Evolutionary conservation across 2,113 vertebrate species (phyloP).

Genomic region (Pontoporia blainvillei): DNA sequence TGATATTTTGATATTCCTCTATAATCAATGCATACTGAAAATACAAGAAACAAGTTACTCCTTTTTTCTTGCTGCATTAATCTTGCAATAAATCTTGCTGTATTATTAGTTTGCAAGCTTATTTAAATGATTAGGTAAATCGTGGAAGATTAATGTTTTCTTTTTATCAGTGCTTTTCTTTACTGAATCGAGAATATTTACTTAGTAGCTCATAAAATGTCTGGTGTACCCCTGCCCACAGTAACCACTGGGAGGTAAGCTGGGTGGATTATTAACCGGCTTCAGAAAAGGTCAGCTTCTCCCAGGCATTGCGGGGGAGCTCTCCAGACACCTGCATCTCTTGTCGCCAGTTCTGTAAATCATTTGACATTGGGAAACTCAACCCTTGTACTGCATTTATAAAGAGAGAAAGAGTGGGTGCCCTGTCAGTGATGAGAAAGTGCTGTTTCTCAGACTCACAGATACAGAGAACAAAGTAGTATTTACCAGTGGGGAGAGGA

Average conservation of each 20-base stretch:
- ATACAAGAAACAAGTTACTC: not conserved
- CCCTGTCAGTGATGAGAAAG: not conserved
- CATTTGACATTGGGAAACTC: not conserved
- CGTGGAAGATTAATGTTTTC: not conserved
- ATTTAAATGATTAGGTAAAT: not conserved
- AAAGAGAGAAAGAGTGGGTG: not conserved
- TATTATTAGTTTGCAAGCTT: not conserved
- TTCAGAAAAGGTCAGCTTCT: not conserved
- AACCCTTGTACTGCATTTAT: fast-evolving
- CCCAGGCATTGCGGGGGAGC: not conserved
- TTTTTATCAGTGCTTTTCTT: not conserved
- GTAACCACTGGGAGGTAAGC: not conserved
- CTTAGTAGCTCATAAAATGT: not conserved
- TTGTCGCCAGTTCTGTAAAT: not conserved
- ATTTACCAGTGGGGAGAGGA: not conserved
- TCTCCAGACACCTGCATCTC: not conserved
- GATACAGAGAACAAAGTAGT: not conserved
- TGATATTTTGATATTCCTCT: not conserved
- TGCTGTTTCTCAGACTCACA: not conserved
- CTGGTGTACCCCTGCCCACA: not conserved
- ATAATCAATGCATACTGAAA: not conserved
- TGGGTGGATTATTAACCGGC: not conserved
- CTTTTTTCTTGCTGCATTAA: not conserved
- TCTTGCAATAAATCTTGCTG: not conserved
- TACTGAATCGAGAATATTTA: not conserved